Evolutionary conservation across 2,113 vertebrate genomes (phyloP).

Genomic region (Chlorocebus sabaeus): DNA sequence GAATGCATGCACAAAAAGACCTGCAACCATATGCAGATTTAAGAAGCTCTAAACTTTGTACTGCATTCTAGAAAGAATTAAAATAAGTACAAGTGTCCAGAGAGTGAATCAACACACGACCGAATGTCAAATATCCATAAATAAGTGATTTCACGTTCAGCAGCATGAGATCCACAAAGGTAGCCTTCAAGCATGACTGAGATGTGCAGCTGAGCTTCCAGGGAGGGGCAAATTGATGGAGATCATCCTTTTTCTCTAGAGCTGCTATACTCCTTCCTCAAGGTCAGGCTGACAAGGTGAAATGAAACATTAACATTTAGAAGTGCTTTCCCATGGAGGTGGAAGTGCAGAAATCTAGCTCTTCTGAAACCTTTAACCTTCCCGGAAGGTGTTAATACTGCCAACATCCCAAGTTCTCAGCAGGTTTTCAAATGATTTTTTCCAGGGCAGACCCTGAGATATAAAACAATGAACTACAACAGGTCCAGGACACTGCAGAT

Average conservation of each 20-base stretch:
- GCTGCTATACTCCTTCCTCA: neutral
- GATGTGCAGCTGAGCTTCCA: neutral
- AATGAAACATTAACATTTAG: constrained; percentile 50
- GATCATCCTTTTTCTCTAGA: neutral
- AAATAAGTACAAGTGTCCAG: constrained; percentile 21
- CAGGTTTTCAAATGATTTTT: constrained; percentile 45
- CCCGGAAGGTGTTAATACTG: neutral
- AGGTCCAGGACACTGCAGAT: fast-evolving
- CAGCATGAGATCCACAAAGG: constrained; percentile 4
- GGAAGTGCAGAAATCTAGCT: neutral
- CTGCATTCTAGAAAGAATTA: constrained; percentile 26
- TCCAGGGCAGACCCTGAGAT: neutral
- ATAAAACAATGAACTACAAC: fast-evolving
- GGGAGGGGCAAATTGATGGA: neutral
- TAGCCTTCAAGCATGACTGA: neutral
- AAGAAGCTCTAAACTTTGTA: neutral
- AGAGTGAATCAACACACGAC: constrained; percentile 23
- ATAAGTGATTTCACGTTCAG: constrained; percentile 35
- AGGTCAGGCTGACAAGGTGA: constrained; percentile 75
- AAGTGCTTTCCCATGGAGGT: neutral
- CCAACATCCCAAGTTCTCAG: constrained; percentile 63
- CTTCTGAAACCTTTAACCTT: constrained; percentile 24
- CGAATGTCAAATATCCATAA: constrained; percentile 59
- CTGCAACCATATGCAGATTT: neutral
- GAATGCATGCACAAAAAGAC: neutral